Percentiles rank a stretch among this genome's conserved stretches.
Conservation (phyloP, 2,797 vertebrate genomes). For the Cryptoprocta ferox region DNA sequence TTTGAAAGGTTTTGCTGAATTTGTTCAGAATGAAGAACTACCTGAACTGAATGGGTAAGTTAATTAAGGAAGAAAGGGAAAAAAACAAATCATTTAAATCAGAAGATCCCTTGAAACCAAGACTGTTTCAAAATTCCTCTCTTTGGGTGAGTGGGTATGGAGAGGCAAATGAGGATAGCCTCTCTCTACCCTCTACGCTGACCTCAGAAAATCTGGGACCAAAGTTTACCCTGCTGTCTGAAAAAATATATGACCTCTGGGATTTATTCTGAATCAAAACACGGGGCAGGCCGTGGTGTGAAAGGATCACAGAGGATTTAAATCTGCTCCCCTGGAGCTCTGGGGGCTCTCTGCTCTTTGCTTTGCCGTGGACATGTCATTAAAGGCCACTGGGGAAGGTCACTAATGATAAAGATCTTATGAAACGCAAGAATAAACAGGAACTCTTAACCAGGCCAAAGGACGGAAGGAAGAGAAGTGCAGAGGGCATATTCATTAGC, state of each 20-base stretch:
- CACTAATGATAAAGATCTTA: conserved; percentile 31
- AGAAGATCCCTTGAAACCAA: neutral
- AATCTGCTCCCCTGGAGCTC: neutral
- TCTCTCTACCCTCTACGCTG: neutral
- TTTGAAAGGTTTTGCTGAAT: conserved; percentile 7
- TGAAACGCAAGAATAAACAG: conserved; percentile 12
- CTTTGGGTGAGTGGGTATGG: neutral
- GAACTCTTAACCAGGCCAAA: neutral
- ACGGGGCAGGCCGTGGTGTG: neutral
- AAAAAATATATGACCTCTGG: neutral
- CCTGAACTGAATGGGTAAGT: neutral
- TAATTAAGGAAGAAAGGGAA: neutral
- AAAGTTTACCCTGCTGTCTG: neutral
- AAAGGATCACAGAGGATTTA: neutral
- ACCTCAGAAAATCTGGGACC: conserved; percentile 42
- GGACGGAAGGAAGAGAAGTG: neutral
- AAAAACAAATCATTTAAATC: neutral
- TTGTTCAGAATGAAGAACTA: neutral
- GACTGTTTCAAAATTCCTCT: neutral
- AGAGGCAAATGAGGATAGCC: neutral
- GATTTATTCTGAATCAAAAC: conserved; percentile 14
- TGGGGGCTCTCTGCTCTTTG: neutral
- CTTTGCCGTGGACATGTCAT: neutral
- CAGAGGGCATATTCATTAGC: neutral
- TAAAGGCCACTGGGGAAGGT: conserved; percentile 13